Percentiles rank a stretch among this genome's conserved stretches.
phyloP scores from a whole-genome alignment of 1,140 invertebrate species.

The Cheumatopsyche charites region DNA sequence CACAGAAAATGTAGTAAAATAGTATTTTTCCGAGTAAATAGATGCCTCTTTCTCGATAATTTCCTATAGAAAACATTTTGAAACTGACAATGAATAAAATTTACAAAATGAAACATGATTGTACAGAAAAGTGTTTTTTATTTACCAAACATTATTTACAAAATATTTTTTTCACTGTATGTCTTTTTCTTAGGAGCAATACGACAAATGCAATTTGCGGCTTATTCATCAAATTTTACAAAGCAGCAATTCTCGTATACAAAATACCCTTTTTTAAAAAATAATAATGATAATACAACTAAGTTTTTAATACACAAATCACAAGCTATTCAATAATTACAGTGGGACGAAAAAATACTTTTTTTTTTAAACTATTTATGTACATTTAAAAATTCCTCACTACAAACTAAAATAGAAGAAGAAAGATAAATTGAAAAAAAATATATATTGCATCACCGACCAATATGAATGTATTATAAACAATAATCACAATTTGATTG shows the following conservation, averaged over 20 bases:
- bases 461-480: conserved; percentile 31
- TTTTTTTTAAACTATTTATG: too few relatives aligned
- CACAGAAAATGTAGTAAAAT: too few relatives aligned
- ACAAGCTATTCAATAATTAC: too few relatives aligned
- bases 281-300: not conserved
- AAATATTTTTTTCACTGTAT: not conserved
- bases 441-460: conserved; percentile 47
- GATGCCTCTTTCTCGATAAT: too few relatives aligned
- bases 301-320: too few relatives aligned
- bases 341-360: too few relatives aligned
- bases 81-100: too few relatives aligned
- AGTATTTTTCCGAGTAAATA: too few relatives aligned
- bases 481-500: conserved; percentile 8
- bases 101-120: not conserved
- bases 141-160: conserved; percentile 3
- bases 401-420: too few relatives aligned
- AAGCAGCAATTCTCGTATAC: conserved; percentile 1
- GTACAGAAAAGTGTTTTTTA: not conserved
- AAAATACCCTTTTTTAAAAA: not conserved
- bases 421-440: not conserved
- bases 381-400: too few relatives aligned
- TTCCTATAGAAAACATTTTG: too few relatives aligned
- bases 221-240: not conserved
- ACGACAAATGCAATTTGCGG: not conserved
- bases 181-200: not conserved